phyloP scores from a whole-genome alignment of 2,888 invertebrate genomes.

The Branchellion lobata region DNA sequence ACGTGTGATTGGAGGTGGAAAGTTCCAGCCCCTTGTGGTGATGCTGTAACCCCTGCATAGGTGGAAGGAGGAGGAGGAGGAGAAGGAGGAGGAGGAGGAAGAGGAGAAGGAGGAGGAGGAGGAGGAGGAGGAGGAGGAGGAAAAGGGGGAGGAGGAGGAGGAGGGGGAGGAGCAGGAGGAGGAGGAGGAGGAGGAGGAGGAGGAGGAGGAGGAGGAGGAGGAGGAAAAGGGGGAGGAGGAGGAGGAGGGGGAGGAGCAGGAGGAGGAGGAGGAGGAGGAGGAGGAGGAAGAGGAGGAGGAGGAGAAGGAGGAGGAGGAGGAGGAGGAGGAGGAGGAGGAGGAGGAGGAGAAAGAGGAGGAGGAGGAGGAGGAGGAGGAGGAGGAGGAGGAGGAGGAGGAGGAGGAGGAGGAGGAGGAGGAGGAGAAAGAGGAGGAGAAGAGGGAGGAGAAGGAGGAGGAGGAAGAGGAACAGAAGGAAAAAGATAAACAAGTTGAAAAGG shows the following conservation, averaged over 20 bases:
- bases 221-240: not conserved
- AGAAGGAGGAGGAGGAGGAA: not conserved
- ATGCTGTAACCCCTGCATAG: too few species aligned
- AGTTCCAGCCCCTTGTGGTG: too few species aligned
- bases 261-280: not conserved
- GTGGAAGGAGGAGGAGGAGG: not conserved
- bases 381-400: not conserved
- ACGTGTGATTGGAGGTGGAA: too few species aligned
- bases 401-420: not conserved
- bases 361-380: not conserved
- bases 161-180: not conserved
- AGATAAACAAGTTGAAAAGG: not conserved
- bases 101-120: not conserved
- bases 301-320: not conserved
- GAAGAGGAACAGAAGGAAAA: too few species aligned
- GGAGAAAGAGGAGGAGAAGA: not conserved
- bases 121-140: not conserved
- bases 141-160: not conserved
- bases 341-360: not conserved
- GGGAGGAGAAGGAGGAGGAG: not conserved
- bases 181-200: not conserved
- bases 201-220: not conserved
- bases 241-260: not conserved
- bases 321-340: not conserved
- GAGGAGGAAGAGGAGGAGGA: not conserved